Conservation (phyloP, 2,113 vertebrate species). For the Otus sunia region DNA sequence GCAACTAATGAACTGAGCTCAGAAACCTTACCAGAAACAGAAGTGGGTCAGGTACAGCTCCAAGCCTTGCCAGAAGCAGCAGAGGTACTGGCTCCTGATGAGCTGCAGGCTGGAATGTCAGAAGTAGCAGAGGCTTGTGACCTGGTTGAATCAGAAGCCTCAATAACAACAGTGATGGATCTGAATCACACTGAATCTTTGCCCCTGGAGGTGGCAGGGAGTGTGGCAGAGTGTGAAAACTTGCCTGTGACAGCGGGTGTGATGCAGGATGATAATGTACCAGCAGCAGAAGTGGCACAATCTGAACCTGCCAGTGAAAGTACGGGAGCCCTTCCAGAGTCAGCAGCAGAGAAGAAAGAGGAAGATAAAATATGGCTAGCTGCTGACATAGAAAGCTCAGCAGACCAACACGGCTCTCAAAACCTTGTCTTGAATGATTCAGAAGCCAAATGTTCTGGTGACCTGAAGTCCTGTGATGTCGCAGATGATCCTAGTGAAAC, state of each 20-base stretch:
- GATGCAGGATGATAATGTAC: neutral
- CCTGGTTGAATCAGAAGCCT: neutral
- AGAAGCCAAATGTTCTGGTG: slow-evolving; percentile 9
- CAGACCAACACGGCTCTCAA: slow-evolving; percentile 5
- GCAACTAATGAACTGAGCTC: neutral
- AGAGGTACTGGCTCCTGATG: neutral
- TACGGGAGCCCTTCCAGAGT: neutral
- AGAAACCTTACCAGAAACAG: neutral
- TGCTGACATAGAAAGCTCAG: neutral
- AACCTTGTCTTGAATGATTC: neutral
- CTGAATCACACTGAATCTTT: neutral
- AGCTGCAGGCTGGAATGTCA: neutral
- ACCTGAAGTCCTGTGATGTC: slow-evolving; percentile 14
- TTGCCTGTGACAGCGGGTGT: neutral
- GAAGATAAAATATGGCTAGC: neutral
- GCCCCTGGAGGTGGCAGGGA: neutral
- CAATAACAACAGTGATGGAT: neutral
- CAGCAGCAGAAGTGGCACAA: neutral
- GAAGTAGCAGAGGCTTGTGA: neutral
- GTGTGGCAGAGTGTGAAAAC: neutral
- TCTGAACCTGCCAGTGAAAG: neutral
- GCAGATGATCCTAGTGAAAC: neutral
- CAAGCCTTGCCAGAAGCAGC: neutral
- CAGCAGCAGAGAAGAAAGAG: neutral
- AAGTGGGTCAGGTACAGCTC: neutral